Conservation (phyloP, 2,797 vertebrate species). For the Hydrolagus colliei region DNA sequence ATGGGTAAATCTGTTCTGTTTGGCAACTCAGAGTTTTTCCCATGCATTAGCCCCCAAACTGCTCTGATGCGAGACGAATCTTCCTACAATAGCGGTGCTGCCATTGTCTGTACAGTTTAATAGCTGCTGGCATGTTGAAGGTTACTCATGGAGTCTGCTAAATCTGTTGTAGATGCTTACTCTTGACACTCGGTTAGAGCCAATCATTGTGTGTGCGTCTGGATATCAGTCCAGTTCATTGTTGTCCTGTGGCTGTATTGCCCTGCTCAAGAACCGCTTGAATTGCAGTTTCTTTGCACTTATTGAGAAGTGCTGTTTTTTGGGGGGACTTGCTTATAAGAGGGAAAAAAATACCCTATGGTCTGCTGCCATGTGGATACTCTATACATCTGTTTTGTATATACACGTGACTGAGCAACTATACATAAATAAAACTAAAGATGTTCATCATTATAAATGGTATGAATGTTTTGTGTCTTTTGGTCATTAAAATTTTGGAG, state of each 20-base stretch:
- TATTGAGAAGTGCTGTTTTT: slow-evolving; percentile 74
- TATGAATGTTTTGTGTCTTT: slow-evolving; percentile 41
- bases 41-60: slow-evolving; percentile 76
- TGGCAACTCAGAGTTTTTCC: slow-evolving; percentile 85
- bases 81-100: slow-evolving; percentile 76
- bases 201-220: slow-evolving; percentile 70
- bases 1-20: slow-evolving; percentile 77
- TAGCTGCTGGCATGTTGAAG: slow-evolving; percentile 80
- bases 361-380: slow-evolving; percentile 59
- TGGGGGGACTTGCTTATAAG: slow-evolving; percentile 72
- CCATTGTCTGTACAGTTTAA: slow-evolving; percentile 83
- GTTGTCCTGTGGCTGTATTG: slow-evolving; percentile 67
- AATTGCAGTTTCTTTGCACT: slow-evolving; percentile 65
- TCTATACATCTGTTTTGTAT: slow-evolving; percentile 72
- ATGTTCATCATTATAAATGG: slow-evolving; percentile 75
- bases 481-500: slow-evolving; percentile 16
- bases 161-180: slow-evolving; percentile 67
- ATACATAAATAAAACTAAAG: slow-evolving; percentile 89
- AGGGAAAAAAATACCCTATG: slow-evolving; percentile 60
- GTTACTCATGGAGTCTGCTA: slow-evolving; percentile 70
- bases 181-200: slow-evolving; percentile 63
- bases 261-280: slow-evolving; percentile 49
- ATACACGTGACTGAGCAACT: slow-evolving; percentile 97
- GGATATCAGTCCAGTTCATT: slow-evolving; percentile 64
- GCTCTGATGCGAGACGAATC: slow-evolving; percentile 73